Evolutionary conservation across 2,113 vertebrate genomes (phyloP), one percentile per base, ranked within the genome.

Genomic region (Varanus salvator): DNA sequence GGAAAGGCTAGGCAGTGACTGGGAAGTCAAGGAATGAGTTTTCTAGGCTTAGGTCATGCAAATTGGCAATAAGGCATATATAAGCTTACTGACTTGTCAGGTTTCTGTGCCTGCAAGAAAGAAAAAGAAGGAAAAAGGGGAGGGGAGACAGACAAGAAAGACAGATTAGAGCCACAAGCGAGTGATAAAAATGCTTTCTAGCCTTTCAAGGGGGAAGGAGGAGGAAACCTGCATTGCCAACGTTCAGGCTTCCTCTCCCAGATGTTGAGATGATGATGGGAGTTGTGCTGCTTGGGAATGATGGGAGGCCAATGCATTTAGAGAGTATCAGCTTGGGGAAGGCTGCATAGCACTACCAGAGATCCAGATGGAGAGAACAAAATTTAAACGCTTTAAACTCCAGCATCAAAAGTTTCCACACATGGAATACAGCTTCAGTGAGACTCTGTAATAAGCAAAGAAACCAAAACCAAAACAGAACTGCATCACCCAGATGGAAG

Each of bases 51-150:
- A 92, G 77, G 86, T 84, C 27, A 31, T 89, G 83, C 74, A 44
- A 34, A 21, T 54, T 12, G 66, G 29, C 23, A 71, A 92, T 91
- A 2, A 86, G 85, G 91, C 80, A 95, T 86, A 81, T 92, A 50
- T 91, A 93, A 90, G 96, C 96, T 97, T 98, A 99, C 99, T 99
- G 98, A 99, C 99, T 99, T 99, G 97, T 98, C 98, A 96, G 96
- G 95, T 96, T 95, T 96, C 97, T 99, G 98, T 98, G 98, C 97
- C 99, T 99, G 98, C 96, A 93, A 94, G 95, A 92, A 85, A 95
- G 89, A 95, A 90, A 93, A 94, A 96, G 94, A 95, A 88, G 93
- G 94, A 96, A n/a, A 85, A 93, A 88, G 93, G 87, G 94, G 91
- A 92, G 90, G 91, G 95, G 91, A 91, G 94, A 95, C 87, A 95